These are phyloP conservation scores for Lasioglossum morio DNA, from an alignment of 2,888 invertebrate genomes.

Conservation along the genomic window DNA sequence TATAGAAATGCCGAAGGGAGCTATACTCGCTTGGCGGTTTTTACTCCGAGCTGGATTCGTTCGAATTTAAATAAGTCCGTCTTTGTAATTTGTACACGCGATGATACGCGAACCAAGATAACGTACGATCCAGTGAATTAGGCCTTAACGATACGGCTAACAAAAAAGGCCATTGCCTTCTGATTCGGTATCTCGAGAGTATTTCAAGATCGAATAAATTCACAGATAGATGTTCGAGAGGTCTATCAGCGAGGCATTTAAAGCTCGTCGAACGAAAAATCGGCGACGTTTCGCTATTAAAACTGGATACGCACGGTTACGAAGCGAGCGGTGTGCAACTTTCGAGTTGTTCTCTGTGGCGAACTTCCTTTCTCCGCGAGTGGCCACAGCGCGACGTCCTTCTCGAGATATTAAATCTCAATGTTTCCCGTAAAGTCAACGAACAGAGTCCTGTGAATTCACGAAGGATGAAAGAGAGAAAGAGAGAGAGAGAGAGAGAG, in stretches of 20 bases:
- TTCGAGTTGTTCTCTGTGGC: slow-evolving; percentile 66
- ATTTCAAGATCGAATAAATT: background rate
- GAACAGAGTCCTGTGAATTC: slow-evolving; percentile 10
- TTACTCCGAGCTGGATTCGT: background rate
- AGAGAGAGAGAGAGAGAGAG: too few species aligned
- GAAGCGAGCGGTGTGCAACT: slow-evolving; percentile 55
- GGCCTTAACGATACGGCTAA: background rate
- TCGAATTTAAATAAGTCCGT: background rate
- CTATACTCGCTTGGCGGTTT: too few species aligned
- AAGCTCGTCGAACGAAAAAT: slow-evolving; percentile 9
- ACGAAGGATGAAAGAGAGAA: background rate
- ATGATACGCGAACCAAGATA: too few species aligned
- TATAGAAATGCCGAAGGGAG: background rate
- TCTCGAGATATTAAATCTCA: slow-evolving; percentile 59
- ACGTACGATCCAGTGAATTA: background rate
- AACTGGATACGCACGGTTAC: slow-evolving; percentile 44
- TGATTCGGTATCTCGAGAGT: background rate
- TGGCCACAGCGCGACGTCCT: slow-evolving; percentile 50
- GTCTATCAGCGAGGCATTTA: background rate
- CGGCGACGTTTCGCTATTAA: background rate
- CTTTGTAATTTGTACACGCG: background rate
- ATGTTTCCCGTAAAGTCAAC: slow-evolving; percentile 50
- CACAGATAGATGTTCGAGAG: background rate
- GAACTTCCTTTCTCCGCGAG: slow-evolving; percentile 66
- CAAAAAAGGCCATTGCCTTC: background rate